These are phyloP conservation scores for Uropetala carovei DNA, from an alignment of 2,888 invertebrate genomes.

Conservation along the genomic window DNA sequence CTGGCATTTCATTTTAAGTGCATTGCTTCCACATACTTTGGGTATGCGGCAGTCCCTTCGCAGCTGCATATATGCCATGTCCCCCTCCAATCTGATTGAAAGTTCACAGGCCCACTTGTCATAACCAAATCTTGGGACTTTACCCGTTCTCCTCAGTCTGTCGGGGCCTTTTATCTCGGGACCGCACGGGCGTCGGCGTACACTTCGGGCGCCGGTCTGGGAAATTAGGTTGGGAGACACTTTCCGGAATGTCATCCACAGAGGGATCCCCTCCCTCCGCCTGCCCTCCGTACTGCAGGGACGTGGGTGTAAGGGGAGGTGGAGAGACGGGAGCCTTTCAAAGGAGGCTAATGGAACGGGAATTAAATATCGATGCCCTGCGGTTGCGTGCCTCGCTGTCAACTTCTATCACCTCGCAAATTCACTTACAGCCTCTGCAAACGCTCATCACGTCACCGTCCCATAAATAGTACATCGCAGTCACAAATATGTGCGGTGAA, in stretches of 20 bases:
- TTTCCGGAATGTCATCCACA: conserved; percentile 59
- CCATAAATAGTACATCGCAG: not conserved
- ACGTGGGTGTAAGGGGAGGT: not conserved
- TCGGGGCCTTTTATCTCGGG: not conserved
- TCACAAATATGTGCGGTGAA: not conserved
- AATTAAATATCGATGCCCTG: conserved; percentile 56
- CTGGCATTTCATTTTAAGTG: too few relatives aligned
- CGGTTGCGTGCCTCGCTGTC: conserved; percentile 24
- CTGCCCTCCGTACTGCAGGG: not conserved
- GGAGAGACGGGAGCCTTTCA: conserved; percentile 2
- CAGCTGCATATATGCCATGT: too few relatives aligned
- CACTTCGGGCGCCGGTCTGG: not conserved
- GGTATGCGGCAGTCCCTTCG: too few relatives aligned
- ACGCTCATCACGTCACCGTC: not conserved
- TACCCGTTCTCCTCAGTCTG: too few relatives aligned
- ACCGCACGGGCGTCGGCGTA: not conserved
- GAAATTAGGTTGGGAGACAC: conserved; percentile 54
- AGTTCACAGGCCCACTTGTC: too few relatives aligned
- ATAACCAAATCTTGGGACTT: too few relatives aligned
- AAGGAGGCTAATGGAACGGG: conserved; percentile 60
- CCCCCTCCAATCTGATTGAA: too few relatives aligned
- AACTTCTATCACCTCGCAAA: conserved; percentile 39
- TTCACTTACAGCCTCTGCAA: not conserved
- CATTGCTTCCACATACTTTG: too few relatives aligned
- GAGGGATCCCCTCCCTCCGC: conserved; percentile 3